Evolutionary conservation across 1,140 invertebrate genomes (phyloP).

Genomic region (Lanistes nyassanus): DNA sequence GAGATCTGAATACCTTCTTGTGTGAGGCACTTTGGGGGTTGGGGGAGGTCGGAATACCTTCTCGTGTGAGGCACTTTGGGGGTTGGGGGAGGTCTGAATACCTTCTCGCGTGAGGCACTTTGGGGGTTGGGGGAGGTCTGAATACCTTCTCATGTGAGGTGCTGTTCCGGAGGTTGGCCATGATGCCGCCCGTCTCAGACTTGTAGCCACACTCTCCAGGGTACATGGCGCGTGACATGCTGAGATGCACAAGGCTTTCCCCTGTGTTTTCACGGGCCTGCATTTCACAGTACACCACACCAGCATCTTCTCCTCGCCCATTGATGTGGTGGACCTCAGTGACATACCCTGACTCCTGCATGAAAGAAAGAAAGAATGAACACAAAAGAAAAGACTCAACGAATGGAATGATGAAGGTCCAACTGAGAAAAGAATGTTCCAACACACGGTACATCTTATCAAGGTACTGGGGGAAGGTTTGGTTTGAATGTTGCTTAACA

Average conservation of each 20-base stretch:
- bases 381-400: neutral
- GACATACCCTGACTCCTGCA: conserved; percentile 80
- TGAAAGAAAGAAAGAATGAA: neutral
- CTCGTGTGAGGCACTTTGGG: no score
- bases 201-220: conserved; percentile 85
- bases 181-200: conserved; percentile 83
- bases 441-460: no score
- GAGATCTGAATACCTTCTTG: no score
- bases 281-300: conserved; percentile 95
- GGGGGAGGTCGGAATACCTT: no score
- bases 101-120: no score
- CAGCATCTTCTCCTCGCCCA: conserved; percentile 86
- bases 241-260: conserved; percentile 74
- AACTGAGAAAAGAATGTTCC: no score
- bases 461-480: no score
- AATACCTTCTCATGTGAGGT: conserved; percentile 84
- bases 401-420: no score
- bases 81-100: no score
- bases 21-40: no score
- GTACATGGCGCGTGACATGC: conserved; percentile 78
- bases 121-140: no score
- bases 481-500: no score
- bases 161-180: conserved; percentile 84
- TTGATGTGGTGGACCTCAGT: conserved; percentile 95
- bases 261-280: conserved; percentile 85